Evolutionary conservation across 1,140 invertebrate species (phyloP).

Genomic region (Hyposmocoma kahamanoa): DNA sequence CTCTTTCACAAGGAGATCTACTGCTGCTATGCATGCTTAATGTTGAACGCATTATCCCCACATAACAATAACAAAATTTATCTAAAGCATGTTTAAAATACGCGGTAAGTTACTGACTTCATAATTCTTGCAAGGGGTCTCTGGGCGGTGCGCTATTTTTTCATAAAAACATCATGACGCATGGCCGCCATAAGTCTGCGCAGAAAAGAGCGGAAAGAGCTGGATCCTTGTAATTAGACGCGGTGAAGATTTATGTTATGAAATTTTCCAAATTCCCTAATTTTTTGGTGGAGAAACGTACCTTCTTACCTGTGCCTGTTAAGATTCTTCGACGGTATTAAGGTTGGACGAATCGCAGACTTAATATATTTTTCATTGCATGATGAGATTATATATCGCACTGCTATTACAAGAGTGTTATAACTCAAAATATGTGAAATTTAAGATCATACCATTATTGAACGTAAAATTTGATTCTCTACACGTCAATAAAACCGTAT

Average conservation of each 20-base stretch:
- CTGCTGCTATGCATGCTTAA: no score
- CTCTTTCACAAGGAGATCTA: no score
- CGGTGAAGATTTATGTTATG: slow-evolving; percentile 46
- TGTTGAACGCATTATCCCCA: slow-evolving; percentile 7
- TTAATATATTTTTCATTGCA: no score
- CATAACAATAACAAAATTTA: background rate
- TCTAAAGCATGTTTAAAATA: background rate
- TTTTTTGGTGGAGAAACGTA: slow-evolving; percentile 37
- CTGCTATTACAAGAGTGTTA: no score
- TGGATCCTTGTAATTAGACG: slow-evolving; percentile 54
- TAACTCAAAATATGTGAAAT: no score
- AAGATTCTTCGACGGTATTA: no score
- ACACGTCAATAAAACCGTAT: no score
- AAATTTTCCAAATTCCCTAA: slow-evolving; percentile 49
- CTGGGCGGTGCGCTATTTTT: slow-evolving; percentile 29
- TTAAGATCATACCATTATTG: no score
- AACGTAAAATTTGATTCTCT: no score
- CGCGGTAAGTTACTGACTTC: slow-evolving; percentile 13
- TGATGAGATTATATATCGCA: no score
- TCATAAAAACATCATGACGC: slow-evolving; percentile 48
- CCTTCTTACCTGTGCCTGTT: no score
- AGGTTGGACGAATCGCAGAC: no score
- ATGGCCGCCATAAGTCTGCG: slow-evolving; percentile 49
- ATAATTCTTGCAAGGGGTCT: slow-evolving; percentile 22
- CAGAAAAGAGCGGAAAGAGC: slow-evolving; percentile 36